A percentile compares a stretch with the other conserved stretches of the same genome.
These are phyloP conservation scores for Melanostoma mellinum DNA, from an alignment of 2,888 invertebrate species.

Conservation along the genomic window DNA sequence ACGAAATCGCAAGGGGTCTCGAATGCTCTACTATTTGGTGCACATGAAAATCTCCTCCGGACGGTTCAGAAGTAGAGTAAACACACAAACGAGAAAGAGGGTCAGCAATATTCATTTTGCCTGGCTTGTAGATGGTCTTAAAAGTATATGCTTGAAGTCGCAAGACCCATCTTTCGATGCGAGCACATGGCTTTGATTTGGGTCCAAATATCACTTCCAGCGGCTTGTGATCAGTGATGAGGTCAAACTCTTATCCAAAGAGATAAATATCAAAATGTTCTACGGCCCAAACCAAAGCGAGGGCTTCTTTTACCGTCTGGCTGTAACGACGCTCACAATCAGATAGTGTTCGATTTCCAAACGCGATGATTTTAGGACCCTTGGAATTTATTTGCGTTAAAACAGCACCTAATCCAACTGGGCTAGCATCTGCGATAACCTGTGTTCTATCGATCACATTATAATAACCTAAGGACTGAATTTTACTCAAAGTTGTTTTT, in stretches of 20 bases:
- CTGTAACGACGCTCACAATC: too few relatives aligned
- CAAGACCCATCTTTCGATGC: too few relatives aligned
- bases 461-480: slow-evolving; percentile 74
- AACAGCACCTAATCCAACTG: slow-evolving; percentile 76
- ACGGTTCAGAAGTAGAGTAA: not conserved
- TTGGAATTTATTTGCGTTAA: not conserved
- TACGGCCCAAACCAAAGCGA: too few relatives aligned
- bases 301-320: too few relatives aligned
- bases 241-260: too few relatives aligned
- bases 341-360: slow-evolving; percentile 73
- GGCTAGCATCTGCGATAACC: slow-evolving; percentile 77
- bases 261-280: too few relatives aligned
- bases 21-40: not conserved
- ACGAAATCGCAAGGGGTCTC: not conserved
- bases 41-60: not conserved
- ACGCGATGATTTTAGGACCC: slow-evolving; percentile 58
- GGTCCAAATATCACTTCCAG: too few relatives aligned
- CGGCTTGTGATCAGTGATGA: too few relatives aligned
- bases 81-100: not conserved
- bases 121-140: not conserved
- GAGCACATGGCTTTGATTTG: too few relatives aligned
- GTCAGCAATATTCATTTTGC: not conserved
- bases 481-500: not conserved
- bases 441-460: slow-evolving; percentile 74
- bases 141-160: not conserved